Conservation (phyloP, 2,797 vertebrate species). For the Rachycentron canadum region DNA sequence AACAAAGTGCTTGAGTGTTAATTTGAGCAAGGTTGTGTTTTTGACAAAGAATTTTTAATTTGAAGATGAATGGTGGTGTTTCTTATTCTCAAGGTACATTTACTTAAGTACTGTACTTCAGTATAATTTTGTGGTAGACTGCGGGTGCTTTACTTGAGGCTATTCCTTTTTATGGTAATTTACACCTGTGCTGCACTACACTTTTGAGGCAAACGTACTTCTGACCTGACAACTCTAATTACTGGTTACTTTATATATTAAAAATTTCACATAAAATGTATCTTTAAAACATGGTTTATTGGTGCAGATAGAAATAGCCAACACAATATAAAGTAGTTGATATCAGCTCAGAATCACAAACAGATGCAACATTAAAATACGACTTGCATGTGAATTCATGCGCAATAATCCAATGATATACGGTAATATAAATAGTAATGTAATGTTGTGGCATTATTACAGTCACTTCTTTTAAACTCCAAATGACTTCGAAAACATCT, state of each 20-base stretch:
- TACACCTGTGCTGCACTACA: neutral
- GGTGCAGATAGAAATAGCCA: neutral
- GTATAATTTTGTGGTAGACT: neutral
- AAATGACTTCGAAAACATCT: neutral
- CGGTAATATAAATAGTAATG: neutral
- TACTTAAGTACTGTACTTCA: neutral
- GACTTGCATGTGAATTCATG: neutral
- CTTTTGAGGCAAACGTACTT: neutral
- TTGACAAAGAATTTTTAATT: neutral
- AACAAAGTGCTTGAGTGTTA: neutral
- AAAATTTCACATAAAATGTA: neutral
- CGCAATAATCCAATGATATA: neutral
- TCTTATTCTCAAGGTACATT: neutral
- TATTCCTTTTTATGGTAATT: neutral
- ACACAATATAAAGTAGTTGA: neutral
- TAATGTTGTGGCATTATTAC: neutral
- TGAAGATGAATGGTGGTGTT: neutral
- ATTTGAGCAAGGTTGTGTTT: neutral
- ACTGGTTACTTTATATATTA: neutral
- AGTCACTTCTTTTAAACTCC: neutral
- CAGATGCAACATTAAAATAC: constrained; percentile 5
- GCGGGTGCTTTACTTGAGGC: neutral
- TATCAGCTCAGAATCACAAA: neutral
- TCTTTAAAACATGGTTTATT: neutral
- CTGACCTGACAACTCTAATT: neutral